These are phyloP conservation scores for Parnassius smintheus DNA, from an alignment of 2,888 invertebrate species.

Conservation along the genomic window DNA sequence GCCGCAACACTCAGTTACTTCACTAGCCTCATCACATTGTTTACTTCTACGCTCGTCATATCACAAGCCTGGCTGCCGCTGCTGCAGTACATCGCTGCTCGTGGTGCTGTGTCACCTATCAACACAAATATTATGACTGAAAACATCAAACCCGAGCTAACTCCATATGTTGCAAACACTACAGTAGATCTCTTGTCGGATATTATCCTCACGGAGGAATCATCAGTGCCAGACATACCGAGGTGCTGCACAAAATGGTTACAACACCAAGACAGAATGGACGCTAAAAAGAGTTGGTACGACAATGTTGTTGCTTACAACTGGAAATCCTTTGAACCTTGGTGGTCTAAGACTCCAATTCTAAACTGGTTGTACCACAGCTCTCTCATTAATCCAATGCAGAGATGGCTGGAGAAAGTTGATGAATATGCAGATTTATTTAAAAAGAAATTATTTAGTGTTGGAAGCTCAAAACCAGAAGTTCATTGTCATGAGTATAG, in stretches of 20 bases:
- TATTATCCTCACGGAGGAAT: slow-evolving; percentile 33
- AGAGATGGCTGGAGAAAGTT: slow-evolving; percentile 62
- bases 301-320: slow-evolving; percentile 43
- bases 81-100: slow-evolving; percentile 32
- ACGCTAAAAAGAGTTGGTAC: slow-evolving; percentile 41
- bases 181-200: slow-evolving; percentile 38
- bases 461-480: slow-evolving; percentile 13
- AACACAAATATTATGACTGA: slow-evolving; percentile 35
- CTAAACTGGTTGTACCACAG: slow-evolving; percentile 63
- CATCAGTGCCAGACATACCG: slow-evolving; percentile 32
- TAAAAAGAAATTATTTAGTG: slow-evolving; percentile 23
- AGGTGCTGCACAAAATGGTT: slow-evolving; percentile 59
- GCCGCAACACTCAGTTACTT: slow-evolving; percentile 40
- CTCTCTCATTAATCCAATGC: slow-evolving; percentile 60
- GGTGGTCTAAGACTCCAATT: slow-evolving; percentile 56
- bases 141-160: slow-evolving; percentile 18
- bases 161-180: slow-evolving; percentile 33
- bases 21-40: slow-evolving; percentile 38
- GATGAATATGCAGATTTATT: slow-evolving; percentile 48
- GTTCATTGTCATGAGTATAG: slow-evolving; percentile 25
- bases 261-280: slow-evolving; percentile 39
- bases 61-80: slow-evolving; percentile 37
- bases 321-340: slow-evolving; percentile 49
- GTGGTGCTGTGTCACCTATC: slow-evolving; percentile 21
- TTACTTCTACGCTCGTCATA: slow-evolving; percentile 45